phyloP scores from a whole-genome alignment of 53 echinoderm and acorn worm species.

The Astropecten irregularis region DNA sequence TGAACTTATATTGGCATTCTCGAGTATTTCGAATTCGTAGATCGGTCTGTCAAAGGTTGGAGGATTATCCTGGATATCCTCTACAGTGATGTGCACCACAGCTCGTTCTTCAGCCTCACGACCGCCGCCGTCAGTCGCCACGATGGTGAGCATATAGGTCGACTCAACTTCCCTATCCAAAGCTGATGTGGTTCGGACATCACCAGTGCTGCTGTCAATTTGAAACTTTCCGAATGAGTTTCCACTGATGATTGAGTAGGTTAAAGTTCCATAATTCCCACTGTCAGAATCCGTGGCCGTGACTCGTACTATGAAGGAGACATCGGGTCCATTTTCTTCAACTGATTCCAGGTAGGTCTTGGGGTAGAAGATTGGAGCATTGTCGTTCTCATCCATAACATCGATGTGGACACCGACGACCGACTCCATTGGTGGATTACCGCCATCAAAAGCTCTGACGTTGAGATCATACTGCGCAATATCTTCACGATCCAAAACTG shows the following conservation, averaged over 20 bases:
- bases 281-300: constrained; percentile 81
- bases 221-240: constrained; percentile 62
- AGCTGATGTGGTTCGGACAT: constrained; percentile 57
- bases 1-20: constrained; percentile 58
- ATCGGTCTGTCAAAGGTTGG: constrained; percentile 63
- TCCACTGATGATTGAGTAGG: constrained; percentile 61
- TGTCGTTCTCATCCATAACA: constrained; percentile 89
- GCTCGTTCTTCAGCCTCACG: constrained; percentile 34
- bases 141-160: constrained; percentile 67
- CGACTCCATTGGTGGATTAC: constrained; percentile 55
- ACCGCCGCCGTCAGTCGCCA: constrained; percentile 74
- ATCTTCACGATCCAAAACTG: constrained; percentile 72
- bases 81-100: constrained; percentile 66
- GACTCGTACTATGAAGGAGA: constrained; percentile 65
- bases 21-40: constrained; percentile 76
- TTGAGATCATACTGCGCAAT: constrained; percentile 51
- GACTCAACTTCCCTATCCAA: constrained; percentile 78
- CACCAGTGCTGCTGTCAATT: constrained; percentile 65
- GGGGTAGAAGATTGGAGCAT: constrained; percentile 83
- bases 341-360: constrained; percentile 68
- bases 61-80: constrained; percentile 82
- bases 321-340: constrained; percentile 76
- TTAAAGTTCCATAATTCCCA: constrained; percentile 64
- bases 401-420: constrained; percentile 64
- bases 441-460: constrained; percentile 78